These are phyloP conservation scores for Deilephila porcellus DNA, from an alignment of 2,888 invertebrate species.

Conservation along the genomic window DNA sequence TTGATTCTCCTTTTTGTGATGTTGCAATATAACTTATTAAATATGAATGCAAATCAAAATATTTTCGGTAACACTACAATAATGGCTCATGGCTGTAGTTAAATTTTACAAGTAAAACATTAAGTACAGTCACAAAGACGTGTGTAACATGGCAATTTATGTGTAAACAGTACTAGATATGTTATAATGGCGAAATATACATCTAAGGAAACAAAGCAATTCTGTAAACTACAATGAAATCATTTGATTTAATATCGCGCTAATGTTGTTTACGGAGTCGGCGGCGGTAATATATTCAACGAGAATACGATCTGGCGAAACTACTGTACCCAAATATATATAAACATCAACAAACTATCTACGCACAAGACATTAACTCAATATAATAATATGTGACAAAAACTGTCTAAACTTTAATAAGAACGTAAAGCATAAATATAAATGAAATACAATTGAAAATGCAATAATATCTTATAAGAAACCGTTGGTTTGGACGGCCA, in stretches of 20 bases:
- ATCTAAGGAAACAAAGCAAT: constrained; percentile 36
- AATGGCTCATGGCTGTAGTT: not conserved
- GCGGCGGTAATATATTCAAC: constrained; percentile 61
- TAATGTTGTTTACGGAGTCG: constrained; percentile 32
- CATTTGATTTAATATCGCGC: constrained; percentile 41
- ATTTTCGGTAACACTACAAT: not conserved
- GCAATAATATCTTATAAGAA: constrained; percentile 40
- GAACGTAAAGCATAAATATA: constrained; percentile 31
- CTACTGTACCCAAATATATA: constrained; percentile 35
- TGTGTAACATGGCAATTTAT: constrained; percentile 7
- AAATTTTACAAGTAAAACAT: not conserved
- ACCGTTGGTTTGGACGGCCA: constrained; percentile 55
- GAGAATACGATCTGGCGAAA: constrained; percentile 62
- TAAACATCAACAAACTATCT: constrained; percentile 20
- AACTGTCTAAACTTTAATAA: constrained; percentile 31
- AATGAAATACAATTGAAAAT: constrained; percentile 32
- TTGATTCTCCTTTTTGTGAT: constrained; percentile 1
- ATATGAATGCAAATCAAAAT: not conserved
- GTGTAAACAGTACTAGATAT: not conserved
- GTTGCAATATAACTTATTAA: constrained; percentile 14
- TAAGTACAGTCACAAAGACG: constrained; percentile 8
- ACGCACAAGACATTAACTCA: not conserved
- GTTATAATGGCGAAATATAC: constrained; percentile 13
- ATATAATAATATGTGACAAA: constrained; percentile 23
- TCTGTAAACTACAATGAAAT: constrained; percentile 7